Base-by-base conservation (phyloP, 2,797 vertebrate genomes). In the Mormyrus hasselquistii region DNA sequence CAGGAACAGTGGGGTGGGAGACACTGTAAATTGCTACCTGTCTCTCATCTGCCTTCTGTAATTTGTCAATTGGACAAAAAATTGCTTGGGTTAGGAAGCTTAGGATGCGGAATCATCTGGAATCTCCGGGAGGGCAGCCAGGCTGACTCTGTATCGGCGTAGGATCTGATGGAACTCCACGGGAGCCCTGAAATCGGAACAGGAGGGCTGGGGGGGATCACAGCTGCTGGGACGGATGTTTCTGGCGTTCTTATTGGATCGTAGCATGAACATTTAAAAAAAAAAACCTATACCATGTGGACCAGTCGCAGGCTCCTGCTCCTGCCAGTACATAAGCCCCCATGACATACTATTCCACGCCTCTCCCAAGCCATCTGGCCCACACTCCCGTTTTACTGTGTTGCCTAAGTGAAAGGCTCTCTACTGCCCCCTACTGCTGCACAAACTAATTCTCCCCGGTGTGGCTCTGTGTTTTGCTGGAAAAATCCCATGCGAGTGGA, bases 141-240 rank as follows among this genome's bases (percentile, higher is more conserved):
- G 57, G 16, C 69, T 16, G 1, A 41, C 34, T 38, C 14, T 41
- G 14, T 73, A 38, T 76, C 69, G n/a, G 34, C 14, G 16, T 49
- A 86, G 62, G n/a, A n/a, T 85, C 59, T 44, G 49, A 79, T 86
- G 79, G 41, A 52, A 85, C 47, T 50, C 47, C 50, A 34, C 7
- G 1, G 52, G 87, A 25, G 62, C 73, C 82, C 82, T 86, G 47
- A 41, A 88, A 90, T 83, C 87, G n/a, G 87, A 87, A 86, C 87
- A 88, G 84, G 62, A 79, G 47, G 16, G 50, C 79, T 69, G 55
- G 87, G 25, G 84, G 7, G 52, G 34, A 19, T 62, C 1, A 83
- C 16, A 49, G 82, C 47, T 9, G 0, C 47, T 52, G 82, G 22
- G 22, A 52, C 1, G 25, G 47, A 50, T 84, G n/a, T 49, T 50